Conservation (phyloP, 2,797 vertebrate species). For the Potorous gilbertii region DNA sequence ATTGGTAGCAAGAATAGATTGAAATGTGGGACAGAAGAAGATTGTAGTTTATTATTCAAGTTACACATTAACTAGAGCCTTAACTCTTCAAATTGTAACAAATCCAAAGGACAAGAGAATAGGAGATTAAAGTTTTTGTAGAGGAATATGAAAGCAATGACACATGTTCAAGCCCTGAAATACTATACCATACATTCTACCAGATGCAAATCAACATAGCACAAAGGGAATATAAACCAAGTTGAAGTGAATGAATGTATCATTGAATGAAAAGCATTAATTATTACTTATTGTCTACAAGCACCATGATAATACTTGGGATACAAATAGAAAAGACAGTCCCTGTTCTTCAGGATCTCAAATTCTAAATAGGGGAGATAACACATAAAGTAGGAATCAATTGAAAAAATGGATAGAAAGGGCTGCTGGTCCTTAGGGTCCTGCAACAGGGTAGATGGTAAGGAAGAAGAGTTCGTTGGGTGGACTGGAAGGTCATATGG, state of each 20-base stretch:
- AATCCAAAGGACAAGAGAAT: background rate
- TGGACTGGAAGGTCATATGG: background rate
- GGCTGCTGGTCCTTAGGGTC: background rate
- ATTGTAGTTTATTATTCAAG: background rate
- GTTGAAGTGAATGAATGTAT: background rate
- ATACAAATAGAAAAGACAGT: background rate
- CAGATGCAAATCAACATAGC: background rate
- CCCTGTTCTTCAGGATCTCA: background rate
- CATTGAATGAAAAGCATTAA: background rate
- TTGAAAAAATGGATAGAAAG: background rate
- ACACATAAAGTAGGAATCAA: background rate
- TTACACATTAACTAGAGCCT: background rate
- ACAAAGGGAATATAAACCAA: conserved; percentile 48
- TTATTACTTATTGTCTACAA: background rate
- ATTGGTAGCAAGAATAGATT: background rate
- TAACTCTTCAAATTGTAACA: background rate
- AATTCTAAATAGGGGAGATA: background rate
- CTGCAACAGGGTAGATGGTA: background rate
- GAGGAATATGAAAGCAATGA: background rate
- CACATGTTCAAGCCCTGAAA: background rate
- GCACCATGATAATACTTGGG: background rate
- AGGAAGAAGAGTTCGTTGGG: background rate
- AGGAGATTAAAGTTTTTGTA: background rate
- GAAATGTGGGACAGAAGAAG: background rate
- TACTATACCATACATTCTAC: background rate